Conservation (phyloP, 2,113 vertebrate species). For the Burhinus oedicnemus region DNA sequence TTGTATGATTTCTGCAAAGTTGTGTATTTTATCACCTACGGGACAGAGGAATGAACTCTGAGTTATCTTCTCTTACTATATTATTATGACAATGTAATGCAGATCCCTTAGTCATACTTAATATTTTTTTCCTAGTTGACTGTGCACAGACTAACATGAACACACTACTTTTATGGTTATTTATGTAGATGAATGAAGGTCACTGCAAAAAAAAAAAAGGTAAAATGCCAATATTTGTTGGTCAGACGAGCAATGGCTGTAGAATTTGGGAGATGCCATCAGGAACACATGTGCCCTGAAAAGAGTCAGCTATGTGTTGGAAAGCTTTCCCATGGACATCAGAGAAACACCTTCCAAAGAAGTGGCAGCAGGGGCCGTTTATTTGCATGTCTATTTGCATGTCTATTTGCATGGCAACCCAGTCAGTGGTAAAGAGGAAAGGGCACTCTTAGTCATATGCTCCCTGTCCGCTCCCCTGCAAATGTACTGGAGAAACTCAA, state of each 20-base stretch:
- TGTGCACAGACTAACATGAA: background rate
- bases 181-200: background rate
- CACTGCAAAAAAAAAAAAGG: background rate
- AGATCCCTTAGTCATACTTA: background rate
- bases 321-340: background rate
- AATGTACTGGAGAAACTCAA: background rate
- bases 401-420: background rate
- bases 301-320: background rate
- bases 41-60: background rate
- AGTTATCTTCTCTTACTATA: background rate
- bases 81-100: background rate
- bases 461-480: too few species aligned
- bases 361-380: background rate
- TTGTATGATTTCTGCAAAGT: background rate
- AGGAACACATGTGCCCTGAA: background rate
- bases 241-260: background rate
- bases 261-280: background rate
- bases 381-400: fast-evolving
- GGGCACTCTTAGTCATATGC: too few species aligned
- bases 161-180: background rate
- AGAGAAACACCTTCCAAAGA: background rate
- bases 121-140: background rate
- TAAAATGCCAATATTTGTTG: background rate
- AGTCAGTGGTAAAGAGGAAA: background rate
- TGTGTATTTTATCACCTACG: background rate